Base-by-base conservation (phyloP, 37 sponge, comb jelly and placozoan genomes). In the Halichondria panicea region DNA sequence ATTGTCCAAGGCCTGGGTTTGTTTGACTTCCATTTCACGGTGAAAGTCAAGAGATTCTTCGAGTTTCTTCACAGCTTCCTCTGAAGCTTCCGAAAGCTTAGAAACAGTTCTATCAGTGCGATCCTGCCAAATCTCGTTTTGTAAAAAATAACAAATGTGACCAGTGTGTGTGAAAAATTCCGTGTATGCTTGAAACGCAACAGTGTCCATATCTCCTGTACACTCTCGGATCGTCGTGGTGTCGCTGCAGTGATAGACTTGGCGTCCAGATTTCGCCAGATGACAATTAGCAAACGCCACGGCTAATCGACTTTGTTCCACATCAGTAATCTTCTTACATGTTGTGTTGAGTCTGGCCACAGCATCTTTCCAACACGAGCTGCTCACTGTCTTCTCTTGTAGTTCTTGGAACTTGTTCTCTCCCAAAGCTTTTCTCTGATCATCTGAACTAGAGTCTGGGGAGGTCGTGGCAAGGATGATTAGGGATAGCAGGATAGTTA, bases 131-230 rank as follows among this genome's bases (percentile, higher is more conserved):
- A 84, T 63, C 60, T 74, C 43, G 36, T 67, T 73, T 56, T 84
- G 81, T 18, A 92, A 53, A 71, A 76, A 92, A 72, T 72, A 85
- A 58, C 93, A 92, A 50, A 89, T 80, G 67, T 85, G 55, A 11
- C 64, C 71, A 11, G 93, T 85, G 74, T 92, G 88, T 3, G 93
- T 88, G 90, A 64, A 84, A 69, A 92, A 92, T 40, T 84, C 54
- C 3, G 93, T 89, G 67, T 83, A 89, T 5, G 75, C 68, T 24
- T 76, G 43, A 52, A 89, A 92, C 5, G 85, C 85, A 32, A 32
- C 44, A 43, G 33, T 59, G 43, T 81, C 73, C 91, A 90, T 90
- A 32, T 45, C 55, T 2, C 28, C 44, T 8, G 87, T 86, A 72
- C 91, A 90, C 59, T 85, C 82, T 41, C 44, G 36, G 18, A 86